Evolutionary conservation across 2,797 vertebrate genomes (phyloP), one percentile per base, ranked within the genome.

Genomic region (Esox masquinongy): DNA sequence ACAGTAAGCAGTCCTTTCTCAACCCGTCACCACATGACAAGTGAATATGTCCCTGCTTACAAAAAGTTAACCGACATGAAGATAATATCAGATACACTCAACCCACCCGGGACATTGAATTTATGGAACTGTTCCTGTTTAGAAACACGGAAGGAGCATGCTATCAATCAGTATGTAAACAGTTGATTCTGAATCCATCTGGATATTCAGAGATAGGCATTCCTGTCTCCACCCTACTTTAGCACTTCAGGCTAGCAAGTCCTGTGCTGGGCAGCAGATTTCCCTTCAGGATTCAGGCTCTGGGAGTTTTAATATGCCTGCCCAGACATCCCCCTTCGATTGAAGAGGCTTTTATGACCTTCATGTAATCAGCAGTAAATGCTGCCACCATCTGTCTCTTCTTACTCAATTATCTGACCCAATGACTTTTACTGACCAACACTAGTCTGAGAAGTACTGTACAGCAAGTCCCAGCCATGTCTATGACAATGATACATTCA

Each of bases 281-380:
- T 74, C 74, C 74, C 84, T 68, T 67, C 19, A 82, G 83, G 89
- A 91, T 72, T 85, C 88, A 87, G 81, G 88, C 82, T 88, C 81
- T 80, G 82, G 82, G 85, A 81, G 84, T 90, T 92, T 93, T 88
- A 6, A 93, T 85, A 82, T 79, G 82, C 51, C 79, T 82, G 86
- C 85, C 81, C 78, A 75, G 77, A 83, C 82, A 88, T 61, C 80
- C 88, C 85, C 81, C 77, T 87, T 87, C 88, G 86, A 89, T 87
- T 88, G 91, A 89, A 82, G 85, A 78, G 85, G 84, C 83, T 67
- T 93, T 93, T 93, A 93, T 87, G 85, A 89, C 89, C 89, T 92
- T 82, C 85, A 89, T 92, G 92, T 92, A 93, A 93, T 93, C 93
- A 93, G 92, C 92, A 93, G 90, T 94, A 93, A 93, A 94, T 84